These are phyloP conservation scores for Athrips mouffetella DNA, from an alignment of 2,888 invertebrate genomes.

Conservation along the genomic window DNA sequence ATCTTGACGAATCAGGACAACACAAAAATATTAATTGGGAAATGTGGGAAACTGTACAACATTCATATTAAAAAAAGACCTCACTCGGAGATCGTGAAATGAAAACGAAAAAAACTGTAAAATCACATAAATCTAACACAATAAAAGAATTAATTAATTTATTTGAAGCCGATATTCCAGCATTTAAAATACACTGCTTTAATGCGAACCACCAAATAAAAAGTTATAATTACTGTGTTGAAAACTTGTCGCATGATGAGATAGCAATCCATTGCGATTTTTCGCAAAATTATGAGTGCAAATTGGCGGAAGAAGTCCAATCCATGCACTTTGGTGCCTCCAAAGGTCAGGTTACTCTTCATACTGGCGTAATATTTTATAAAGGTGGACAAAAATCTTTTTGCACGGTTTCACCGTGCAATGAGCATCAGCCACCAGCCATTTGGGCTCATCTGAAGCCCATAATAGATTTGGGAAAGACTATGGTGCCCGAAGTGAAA, in stretches of 20 bases:
- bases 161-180: neutral
- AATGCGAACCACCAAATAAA: neutral
- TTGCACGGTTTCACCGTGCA: conserved; percentile 15
- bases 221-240: neutral
- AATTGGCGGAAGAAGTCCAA: too few species aligned
- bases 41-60: neutral
- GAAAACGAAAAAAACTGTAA: neutral
- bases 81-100: neutral
- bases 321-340: conserved; percentile 22
- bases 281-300: neutral
- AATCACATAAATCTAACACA: neutral
- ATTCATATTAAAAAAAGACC: neutral
- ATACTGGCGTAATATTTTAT: conserved; percentile 22
- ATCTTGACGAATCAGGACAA: neutral
- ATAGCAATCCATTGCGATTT: neutral
- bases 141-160: neutral
- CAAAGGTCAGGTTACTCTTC: conserved; percentile 26
- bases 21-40: neutral
- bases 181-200: neutral
- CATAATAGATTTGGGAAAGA: conserved; percentile 7
- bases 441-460: conserved; percentile 27
- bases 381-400: conserved; percentile 16
- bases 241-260: neutral
- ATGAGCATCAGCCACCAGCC: conserved; percentile 22
- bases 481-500: conserved; percentile 11